Percentiles rank a stretch among this genome's conserved stretches.
Evolutionary conservation across 2,113 vertebrate genomes (phyloP).

Genomic region (Corydoras maculifer): DNA sequence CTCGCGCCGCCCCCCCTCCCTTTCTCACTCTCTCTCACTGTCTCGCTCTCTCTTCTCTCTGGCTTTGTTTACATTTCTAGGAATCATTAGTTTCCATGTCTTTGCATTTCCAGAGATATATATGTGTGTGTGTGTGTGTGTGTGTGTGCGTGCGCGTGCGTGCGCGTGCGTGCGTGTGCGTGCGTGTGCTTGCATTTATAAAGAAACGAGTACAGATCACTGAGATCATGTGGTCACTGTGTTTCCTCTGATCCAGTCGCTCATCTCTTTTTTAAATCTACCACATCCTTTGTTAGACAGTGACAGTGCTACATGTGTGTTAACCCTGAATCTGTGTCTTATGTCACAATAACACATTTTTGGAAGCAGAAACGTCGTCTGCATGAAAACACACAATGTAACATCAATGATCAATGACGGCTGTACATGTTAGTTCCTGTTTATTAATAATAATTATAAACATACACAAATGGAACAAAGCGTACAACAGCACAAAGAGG

Average conservation of each 20-base stretch:
- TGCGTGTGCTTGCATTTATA: neutral
- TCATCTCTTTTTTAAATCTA: neutral
- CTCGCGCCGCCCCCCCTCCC: neutral
- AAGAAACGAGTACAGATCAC: neutral
- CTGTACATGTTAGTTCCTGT: too few species aligned
- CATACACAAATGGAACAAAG: too few species aligned
- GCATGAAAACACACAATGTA: too few species aligned
- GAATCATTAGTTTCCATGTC: neutral
- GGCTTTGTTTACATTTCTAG: conserved; percentile 16
- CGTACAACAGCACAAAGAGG: too few species aligned
- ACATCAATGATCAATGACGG: too few species aligned
- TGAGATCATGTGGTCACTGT: neutral
- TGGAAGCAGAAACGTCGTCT: too few species aligned
- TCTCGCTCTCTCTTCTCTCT: neutral
- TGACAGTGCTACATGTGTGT: too few species aligned
- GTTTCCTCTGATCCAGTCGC: neutral
- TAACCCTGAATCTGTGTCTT: too few species aligned
- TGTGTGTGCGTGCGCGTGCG: neutral
- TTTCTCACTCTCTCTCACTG: neutral
- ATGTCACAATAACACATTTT: too few species aligned
- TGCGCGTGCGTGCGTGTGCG: too few species aligned
- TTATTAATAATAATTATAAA: too few species aligned
- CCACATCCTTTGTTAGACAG: neutral
- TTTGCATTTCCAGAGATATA: neutral
- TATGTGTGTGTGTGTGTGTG: too few species aligned